Base-by-base conservation (phyloP, 2,113 vertebrate species). In the Columba livia region DNA sequence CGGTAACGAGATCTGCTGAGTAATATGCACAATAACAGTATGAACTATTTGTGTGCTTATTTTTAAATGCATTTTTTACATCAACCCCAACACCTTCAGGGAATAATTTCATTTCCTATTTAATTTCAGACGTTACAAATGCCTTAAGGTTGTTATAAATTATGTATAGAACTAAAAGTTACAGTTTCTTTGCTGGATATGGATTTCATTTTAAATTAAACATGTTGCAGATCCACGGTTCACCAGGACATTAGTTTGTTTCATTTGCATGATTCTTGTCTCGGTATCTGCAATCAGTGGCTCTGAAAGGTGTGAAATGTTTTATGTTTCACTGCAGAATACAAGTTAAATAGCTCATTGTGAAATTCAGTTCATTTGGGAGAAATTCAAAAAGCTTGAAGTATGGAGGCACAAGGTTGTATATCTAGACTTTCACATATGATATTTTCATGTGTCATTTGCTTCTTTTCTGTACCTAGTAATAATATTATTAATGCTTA, bases 31-130 rank as follows among this genome's bases (percentile, higher is more conserved):
- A 32, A 16, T 58, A 91, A 74, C 3, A 23, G 44, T n/a, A 12
- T 6, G 77, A 95, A 71, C 75, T 78, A 18, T 77, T 85, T 34
- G 62, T 84, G 79, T 88, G 17, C 25, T 90, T 54, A 15, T 31
- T 93, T 90, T 82, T 77, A 94, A 95, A 81, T 5, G 13, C 58
- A 32, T 81, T 89, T 91, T 82, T 81, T 75, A 44, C 89, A 85
- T 95, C 80, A 87, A 21, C 28, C 38, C 79, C 38, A 24, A 6
- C 58, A 53, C 66, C 91, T 87, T 72, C 24, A 17, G 93, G 89
- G 93, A 96, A 82, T 34, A 58, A 87, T 94, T 97, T 92, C 44
- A 88, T 94, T 97, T 97, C 62, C 86, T 91, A 19, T 94, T 97
- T 96, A 90, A 97, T 95, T 96, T 82, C 84, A 91, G 90, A 51